These are phyloP conservation scores for Hydrotaea diabolus DNA, from an alignment of 2,888 invertebrate species.

Conservation along the genomic window DNA sequence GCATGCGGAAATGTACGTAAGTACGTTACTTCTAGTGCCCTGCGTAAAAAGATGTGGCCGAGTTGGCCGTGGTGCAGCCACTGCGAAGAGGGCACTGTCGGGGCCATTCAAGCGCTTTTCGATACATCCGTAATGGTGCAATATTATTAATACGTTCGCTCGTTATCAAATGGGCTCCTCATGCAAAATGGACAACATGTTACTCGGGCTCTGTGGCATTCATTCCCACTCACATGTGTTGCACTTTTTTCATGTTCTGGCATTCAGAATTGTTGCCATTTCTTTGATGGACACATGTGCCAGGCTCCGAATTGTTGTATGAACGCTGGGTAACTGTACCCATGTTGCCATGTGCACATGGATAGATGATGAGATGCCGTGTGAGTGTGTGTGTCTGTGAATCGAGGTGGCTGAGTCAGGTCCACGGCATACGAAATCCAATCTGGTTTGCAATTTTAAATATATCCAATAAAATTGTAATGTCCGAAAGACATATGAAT, in stretches of 20 bases:
- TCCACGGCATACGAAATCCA: slow-evolving; percentile 56
- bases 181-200: slow-evolving; percentile 76
- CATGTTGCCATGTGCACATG: too few relatives aligned
- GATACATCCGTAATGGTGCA: slow-evolving; percentile 66
- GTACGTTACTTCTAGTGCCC: background rate
- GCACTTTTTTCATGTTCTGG: slow-evolving; percentile 14
- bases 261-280: slow-evolving; percentile 23
- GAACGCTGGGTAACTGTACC: background rate
- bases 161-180: slow-evolving; percentile 78
- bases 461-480: slow-evolving; percentile 67
- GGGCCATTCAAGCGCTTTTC: background rate
- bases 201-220: slow-evolving; percentile 49
- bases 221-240: slow-evolving; percentile 59
- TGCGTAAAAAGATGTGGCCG: background rate
- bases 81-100: too few relatives aligned
- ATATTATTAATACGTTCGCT: slow-evolving; percentile 79
- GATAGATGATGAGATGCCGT: too few relatives aligned
- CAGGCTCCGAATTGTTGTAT: slow-evolving; percentile 50
- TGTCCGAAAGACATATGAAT: slow-evolving; percentile 63
- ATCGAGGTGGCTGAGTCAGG: slow-evolving; percentile 38
- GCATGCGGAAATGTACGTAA: slow-evolving; percentile 14
- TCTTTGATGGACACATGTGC: slow-evolving; percentile 66
- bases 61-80: background rate
- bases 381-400: background rate
- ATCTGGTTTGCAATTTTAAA: slow-evolving; percentile 66